phyloP scores from a whole-genome alignment of 2,797 vertebrate genomes.

The Simalia tracyae region DNA sequence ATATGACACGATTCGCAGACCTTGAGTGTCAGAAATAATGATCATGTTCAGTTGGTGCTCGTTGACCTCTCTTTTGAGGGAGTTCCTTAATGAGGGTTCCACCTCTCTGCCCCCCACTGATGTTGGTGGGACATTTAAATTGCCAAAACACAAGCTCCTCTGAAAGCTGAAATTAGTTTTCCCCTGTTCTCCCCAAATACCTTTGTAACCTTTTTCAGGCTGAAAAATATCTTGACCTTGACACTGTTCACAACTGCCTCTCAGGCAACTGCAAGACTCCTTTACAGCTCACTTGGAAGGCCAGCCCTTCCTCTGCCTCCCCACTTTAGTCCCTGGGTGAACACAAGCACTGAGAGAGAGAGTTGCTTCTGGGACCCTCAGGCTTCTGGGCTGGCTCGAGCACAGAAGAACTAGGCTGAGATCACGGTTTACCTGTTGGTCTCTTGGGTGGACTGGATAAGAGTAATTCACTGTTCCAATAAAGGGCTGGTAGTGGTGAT shows the following conservation, averaged over 20 bases:
- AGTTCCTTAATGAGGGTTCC: slow-evolving; percentile 69
- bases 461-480: too few species aligned
- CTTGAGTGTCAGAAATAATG: slow-evolving; percentile 83
- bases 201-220: slow-evolving; percentile 68
- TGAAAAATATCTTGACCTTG: slow-evolving; percentile 71
- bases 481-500: too few species aligned
- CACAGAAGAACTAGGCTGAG: too few species aligned
- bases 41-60: slow-evolving; percentile 80
- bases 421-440: too few species aligned
- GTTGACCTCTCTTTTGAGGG: slow-evolving; percentile 72
- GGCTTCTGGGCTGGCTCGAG: too few species aligned
- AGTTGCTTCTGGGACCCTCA: too few species aligned
- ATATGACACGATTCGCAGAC: slow-evolving; percentile 78
- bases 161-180: slow-evolving; percentile 62
- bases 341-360: too few species aligned
- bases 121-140: slow-evolving; percentile 71
- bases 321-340: too few species aligned
- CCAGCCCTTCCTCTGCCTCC: slow-evolving; percentile 53
- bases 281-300: slow-evolving; percentile 72
- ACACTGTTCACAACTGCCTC: slow-evolving; percentile 68
- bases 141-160: slow-evolving; percentile 61
- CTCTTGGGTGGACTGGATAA: too few species aligned
- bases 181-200: slow-evolving; percentile 67
- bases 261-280: slow-evolving; percentile 70
- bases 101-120: slow-evolving; percentile 64